Evolutionary conservation across 2,797 vertebrate species (phyloP).

Genomic region (Sebastes matsubarae): DNA sequence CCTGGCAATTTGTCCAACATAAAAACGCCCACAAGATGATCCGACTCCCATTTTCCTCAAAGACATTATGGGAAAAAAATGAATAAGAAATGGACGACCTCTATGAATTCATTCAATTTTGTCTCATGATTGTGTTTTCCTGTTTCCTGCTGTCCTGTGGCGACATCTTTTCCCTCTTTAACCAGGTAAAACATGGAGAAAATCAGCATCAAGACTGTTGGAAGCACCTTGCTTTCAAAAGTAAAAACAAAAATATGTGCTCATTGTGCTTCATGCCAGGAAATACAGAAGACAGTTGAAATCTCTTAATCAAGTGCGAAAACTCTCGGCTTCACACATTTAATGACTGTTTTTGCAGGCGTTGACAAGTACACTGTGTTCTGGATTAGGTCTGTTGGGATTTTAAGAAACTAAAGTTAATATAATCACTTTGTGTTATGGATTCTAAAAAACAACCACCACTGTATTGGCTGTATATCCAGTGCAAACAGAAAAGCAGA

Average conservation of each 20-base stretch:
- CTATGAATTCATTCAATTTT: not conserved
- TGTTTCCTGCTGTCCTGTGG: not conserved
- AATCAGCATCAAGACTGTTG: not conserved
- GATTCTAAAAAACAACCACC: not conserved
- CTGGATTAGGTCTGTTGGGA: not conserved
- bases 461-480: not conserved
- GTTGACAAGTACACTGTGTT: constrained; percentile 38
- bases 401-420: constrained; percentile 6
- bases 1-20: not conserved
- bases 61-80: not conserved
- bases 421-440: not conserved
- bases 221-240: not conserved
- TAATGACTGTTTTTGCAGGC: constrained; percentile 26
- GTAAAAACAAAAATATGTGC: not conserved
- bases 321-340: constrained; percentile 48
- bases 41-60: not conserved
- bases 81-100: not conserved
- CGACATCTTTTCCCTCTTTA: not conserved
- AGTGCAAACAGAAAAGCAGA: not conserved
- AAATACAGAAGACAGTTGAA: constrained; percentile 17
- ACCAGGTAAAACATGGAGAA: constrained; percentile 1
- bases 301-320: constrained; percentile 18
- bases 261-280: constrained; percentile 2
- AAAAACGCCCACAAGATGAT: not conserved
- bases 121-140: not conserved